phyloP scores from a whole-genome alignment of 2,797 vertebrate species.

The Carduelis carduelis region DNA sequence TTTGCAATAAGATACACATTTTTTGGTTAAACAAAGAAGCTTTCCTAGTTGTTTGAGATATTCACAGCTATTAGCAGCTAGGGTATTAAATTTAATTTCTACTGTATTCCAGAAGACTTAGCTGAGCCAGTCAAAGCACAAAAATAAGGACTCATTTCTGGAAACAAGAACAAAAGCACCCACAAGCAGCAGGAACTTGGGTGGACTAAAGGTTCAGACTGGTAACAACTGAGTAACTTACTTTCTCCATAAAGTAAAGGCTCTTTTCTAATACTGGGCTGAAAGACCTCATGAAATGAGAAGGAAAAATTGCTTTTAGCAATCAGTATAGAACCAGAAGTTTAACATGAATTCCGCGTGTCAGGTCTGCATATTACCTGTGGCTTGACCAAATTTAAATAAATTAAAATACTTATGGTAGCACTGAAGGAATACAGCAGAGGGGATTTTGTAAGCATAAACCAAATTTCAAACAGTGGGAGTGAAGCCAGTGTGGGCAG shows the following conservation, averaged over 20 bases:
- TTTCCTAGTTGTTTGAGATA: background rate
- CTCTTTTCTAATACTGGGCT: background rate
- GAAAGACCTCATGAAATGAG: background rate
- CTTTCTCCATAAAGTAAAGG: background rate
- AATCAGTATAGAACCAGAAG: background rate
- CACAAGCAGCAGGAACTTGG: background rate
- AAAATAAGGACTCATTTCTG: background rate
- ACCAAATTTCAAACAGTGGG: rapidly evolving
- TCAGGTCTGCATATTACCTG: background rate
- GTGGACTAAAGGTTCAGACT: background rate
- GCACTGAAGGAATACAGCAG: background rate
- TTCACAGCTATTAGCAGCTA: background rate
- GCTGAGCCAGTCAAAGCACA: background rate
- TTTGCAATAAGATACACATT: background rate
- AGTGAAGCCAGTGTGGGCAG: background rate
- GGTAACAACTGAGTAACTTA: background rate
- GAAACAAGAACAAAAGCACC: background rate
- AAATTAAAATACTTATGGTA: background rate
- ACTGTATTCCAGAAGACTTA: background rate
- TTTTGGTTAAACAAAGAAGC: background rate
- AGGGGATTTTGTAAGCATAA: background rate
- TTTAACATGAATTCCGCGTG: rapidly evolving
- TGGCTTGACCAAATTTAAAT: background rate
- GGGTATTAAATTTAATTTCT: background rate
- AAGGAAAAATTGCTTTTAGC: background rate